Conservation (phyloP, 1,140 invertebrate genomes). For the Drosophila bocki region DNA sequence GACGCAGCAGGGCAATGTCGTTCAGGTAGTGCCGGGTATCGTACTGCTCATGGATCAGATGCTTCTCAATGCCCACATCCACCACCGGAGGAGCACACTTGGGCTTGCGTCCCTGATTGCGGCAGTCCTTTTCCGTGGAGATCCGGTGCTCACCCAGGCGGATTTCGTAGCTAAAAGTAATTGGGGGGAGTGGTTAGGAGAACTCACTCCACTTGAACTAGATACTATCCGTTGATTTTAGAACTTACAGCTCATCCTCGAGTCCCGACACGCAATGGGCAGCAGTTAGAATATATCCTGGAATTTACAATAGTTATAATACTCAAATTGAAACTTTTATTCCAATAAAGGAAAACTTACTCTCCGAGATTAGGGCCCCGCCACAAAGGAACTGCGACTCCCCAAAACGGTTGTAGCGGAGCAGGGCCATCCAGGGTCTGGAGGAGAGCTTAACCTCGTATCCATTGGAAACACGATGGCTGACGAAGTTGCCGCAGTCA, state of each 20-base stretch:
- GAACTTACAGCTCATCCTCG: conserved; percentile 69
- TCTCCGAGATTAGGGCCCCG: conserved; percentile 85
- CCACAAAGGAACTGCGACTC: conserved; percentile 76
- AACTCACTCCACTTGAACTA: background rate
- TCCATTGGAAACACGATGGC: conserved; percentile 81
- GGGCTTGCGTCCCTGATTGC: conserved; percentile 64
- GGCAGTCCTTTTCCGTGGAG: conserved; percentile 86
- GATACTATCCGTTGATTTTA: background rate
- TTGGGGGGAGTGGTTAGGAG: background rate
- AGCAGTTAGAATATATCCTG: conserved; percentile 88
- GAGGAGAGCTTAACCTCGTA: conserved; percentile 85
- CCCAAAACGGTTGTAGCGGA: conserved; percentile 80
- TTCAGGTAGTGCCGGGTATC: conserved; percentile 86
- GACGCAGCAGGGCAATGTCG: conserved; percentile 88
- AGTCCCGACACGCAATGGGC: conserved; percentile 85
- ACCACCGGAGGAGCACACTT: conserved; percentile 86
- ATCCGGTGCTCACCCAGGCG: conserved; percentile 88
- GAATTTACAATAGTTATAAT: background rate
- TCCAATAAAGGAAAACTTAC: conserved; percentile 18
- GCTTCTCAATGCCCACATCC: conserved; percentile 87
- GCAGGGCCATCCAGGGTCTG: conserved; percentile 86
- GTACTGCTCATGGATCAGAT: conserved; percentile 88
- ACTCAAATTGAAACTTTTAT: too few species aligned
- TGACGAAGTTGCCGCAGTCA: conserved; percentile 63
- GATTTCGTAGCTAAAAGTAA: conserved; percentile 84